Evolutionary conservation across 2,797 vertebrate species (phyloP).

Genomic region (Pteropus rufus): DNA sequence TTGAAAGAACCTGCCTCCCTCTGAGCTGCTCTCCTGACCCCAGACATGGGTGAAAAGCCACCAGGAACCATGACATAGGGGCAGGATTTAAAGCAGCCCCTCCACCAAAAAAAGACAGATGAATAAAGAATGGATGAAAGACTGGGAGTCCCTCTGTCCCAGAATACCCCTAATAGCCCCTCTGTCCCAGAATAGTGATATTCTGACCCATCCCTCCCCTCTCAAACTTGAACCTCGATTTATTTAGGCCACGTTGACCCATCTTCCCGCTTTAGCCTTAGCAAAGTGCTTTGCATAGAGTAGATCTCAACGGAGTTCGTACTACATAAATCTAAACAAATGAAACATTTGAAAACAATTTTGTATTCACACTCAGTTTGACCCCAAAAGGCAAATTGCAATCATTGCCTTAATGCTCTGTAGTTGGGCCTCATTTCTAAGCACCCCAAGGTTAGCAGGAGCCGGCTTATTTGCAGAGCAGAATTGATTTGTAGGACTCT

Average conservation of each 20-base stretch:
- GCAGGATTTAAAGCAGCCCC: neutral
- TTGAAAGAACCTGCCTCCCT: neutral
- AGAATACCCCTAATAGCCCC: neutral
- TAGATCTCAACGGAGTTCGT: neutral
- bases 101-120: neutral
- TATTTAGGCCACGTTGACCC: neutral
- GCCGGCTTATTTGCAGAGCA: neutral
- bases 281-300: neutral
- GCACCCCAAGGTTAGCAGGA: neutral
- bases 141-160: neutral
- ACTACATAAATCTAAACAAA: neutral
- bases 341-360: neutral
- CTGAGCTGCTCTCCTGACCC: neutral
- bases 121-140: neutral
- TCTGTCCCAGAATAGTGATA: neutral
- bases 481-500: neutral
- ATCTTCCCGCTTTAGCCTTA: neutral
- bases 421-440: neutral
- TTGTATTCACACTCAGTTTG: neutral
- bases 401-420: neutral
- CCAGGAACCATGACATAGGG: neutral
- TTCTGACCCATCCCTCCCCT: neutral
- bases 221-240: neutral
- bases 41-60: neutral
- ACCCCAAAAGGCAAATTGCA: constrained; percentile 14